Base-by-base conservation (phyloP, 2,113 vertebrate species). In the Pteruthius melanotis region DNA sequence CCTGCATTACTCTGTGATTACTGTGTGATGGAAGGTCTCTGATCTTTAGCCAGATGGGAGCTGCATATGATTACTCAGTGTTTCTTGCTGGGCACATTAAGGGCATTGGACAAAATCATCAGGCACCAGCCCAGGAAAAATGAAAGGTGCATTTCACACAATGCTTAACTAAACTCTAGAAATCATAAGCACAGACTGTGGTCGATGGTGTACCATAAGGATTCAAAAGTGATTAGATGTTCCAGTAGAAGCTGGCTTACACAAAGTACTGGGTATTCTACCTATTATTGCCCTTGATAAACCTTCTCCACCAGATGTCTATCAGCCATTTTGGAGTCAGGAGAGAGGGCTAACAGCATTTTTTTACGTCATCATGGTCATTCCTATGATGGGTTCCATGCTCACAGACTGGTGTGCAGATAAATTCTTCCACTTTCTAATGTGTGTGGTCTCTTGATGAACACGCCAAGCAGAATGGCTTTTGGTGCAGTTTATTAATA, bases 1-100 rank as follows among this genome's bases (percentile, higher is more conserved):
- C 9, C 28, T 70, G 20, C 8, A 27, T 59, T 59, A 35, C 15
- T 71, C 1, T 0, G 1, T 18, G 10, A 49, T 61, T 84, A 11
- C 13, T 71, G 8, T 3, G 1, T 63, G 18, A 30, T 23, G 53
- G 27, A 88, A 90, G 2, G 0, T 3, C 18, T 83, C 53, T 64
- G 70, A 45, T 85, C 28, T 87, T 64, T 23, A 84, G 64, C 42
- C 66, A 76, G 24, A n/a, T 19, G 76, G 39, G 35, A 93, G 21
- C 17, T 90, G 19, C 10, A 17, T 35, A 12, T 20, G 49, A 68
- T 76, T 65, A 57, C 23, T 63, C 39, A 47, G 6, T 50, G 27
- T 60, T 93, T 91, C 74, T 76, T 53, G 54, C 18, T 60, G n/a
- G 56, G 16, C 21, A 56, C 31, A 9, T 5, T 64, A 45, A 53